Percentiles rank a stretch among this genome's conserved stretches.
phyloP scores from a whole-genome alignment of 1,140 invertebrate species.

The Galendromus occidentalis region DNA sequence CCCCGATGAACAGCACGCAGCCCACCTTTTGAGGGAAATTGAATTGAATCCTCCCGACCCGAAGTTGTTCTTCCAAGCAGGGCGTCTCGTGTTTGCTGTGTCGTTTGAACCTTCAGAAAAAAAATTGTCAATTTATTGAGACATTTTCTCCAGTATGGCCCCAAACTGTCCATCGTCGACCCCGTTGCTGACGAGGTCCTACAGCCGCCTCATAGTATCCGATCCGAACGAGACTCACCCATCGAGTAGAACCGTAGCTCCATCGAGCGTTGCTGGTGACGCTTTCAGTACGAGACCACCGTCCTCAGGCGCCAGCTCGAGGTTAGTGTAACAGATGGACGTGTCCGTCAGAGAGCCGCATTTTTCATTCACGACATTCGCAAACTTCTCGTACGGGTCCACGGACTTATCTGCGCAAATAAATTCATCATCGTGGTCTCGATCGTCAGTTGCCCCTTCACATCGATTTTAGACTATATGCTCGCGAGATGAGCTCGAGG shows the following conservation, averaged over 20 bases:
- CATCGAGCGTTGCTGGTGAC: not conserved
- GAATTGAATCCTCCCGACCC: not conserved
- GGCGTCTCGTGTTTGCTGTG: not conserved
- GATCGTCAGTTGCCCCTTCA: not conserved
- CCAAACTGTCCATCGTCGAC: too few relatives aligned
- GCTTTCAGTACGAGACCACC: not conserved
- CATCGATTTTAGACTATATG: not conserved
- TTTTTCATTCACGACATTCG: not conserved
- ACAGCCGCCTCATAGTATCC: too few relatives aligned
- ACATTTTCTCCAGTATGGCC: too few relatives aligned
- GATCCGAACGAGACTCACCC: not conserved
- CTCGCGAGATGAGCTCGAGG: not conserved
- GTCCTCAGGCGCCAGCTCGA: not conserved
- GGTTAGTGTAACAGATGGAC: not conserved
- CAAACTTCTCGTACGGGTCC: not conserved
- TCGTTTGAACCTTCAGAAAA: not conserved
- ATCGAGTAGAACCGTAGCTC: not conserved
- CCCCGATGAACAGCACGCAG: too few relatives aligned
- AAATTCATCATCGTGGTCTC: not conserved
- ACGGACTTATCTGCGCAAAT: not conserved
- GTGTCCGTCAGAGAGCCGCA: not conserved
- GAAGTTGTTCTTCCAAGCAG: not conserved
- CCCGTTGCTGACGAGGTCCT: too few relatives aligned
- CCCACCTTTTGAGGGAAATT: conserved; percentile 6
- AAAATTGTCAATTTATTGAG: not conserved